Percentiles rank a stretch among this genome's conserved stretches.
Conservation (phyloP, 2,797 vertebrate genomes). For the Hydrophis major region DNA sequence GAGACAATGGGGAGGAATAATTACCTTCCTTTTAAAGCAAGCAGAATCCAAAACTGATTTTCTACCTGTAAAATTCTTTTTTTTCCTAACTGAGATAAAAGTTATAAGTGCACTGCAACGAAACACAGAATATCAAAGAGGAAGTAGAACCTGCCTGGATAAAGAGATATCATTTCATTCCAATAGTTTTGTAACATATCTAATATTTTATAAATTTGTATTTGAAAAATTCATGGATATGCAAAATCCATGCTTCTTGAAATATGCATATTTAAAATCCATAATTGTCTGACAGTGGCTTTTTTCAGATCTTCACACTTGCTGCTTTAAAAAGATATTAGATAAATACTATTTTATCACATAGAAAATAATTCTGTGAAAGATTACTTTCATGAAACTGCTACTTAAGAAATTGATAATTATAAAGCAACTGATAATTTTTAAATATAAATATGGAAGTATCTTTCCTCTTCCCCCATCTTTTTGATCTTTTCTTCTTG, state of each 20-base stretch:
- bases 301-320: background rate
- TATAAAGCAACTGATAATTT: conserved; percentile 31
- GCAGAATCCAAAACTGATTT: background rate
- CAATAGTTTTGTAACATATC: background rate
- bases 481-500: conserved; percentile 35
- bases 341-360: background rate
- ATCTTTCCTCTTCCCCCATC: too few species aligned
- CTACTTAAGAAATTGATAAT: background rate
- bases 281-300: background rate
- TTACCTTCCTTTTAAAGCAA: background rate
- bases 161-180: background rate
- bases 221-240: background rate
- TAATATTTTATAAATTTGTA: background rate
- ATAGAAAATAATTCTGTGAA: background rate
- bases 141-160: background rate
- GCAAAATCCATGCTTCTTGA: background rate
- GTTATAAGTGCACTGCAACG: background rate
- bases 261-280: background rate
- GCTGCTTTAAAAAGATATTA: background rate
- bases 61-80: background rate
- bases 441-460: conserved; percentile 26
- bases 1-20: background rate
- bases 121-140: background rate
- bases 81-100: background rate
- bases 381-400: background rate